Percentiles rank a stretch among this genome's conserved stretches.
phyloP scores from a whole-genome alignment of 2,113 vertebrate species.

The Gasterosteus aculeatus region DNA sequence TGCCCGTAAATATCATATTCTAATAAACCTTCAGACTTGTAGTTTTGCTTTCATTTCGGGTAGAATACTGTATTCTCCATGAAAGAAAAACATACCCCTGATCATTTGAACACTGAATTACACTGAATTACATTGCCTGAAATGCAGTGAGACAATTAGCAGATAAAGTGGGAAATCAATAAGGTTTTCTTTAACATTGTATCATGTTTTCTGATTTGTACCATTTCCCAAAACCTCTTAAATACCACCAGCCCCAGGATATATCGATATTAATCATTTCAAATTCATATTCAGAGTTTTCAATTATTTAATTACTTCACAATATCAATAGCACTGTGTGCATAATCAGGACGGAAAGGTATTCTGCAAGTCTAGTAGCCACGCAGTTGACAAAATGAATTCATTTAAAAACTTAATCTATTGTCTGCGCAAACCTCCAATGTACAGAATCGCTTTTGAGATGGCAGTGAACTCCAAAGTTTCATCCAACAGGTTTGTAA shows the following conservation, averaged over 20 bases:
- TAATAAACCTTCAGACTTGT: fast-evolving
- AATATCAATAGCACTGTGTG: not conserved
- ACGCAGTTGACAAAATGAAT: not conserved
- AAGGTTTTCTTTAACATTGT: not conserved
- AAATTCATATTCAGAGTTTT: conserved; percentile 4
- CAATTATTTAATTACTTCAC: not conserved
- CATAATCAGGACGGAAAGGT: not conserved
- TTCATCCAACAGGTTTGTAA: not conserved
- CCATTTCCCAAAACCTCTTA: not conserved
- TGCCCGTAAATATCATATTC: conserved; percentile 42
- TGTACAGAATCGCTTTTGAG: not conserved
- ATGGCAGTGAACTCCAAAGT: not conserved
- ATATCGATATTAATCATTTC: not conserved
- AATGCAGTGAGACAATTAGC: not conserved
- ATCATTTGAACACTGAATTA: too few species aligned
- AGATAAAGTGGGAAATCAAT: not conserved
- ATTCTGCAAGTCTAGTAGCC: not conserved
- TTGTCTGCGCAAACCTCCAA: not conserved
- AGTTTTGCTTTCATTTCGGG: conserved; percentile 4
- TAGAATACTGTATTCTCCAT: not conserved
- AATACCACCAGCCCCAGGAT: not conserved
- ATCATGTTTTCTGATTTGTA: not conserved
- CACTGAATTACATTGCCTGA: not conserved
- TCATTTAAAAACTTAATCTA: not conserved
- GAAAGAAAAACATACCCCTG: not conserved